These are phyloP conservation scores for Natator depressus DNA, from an alignment of 2,113 vertebrate species.

Conservation along the genomic window DNA sequence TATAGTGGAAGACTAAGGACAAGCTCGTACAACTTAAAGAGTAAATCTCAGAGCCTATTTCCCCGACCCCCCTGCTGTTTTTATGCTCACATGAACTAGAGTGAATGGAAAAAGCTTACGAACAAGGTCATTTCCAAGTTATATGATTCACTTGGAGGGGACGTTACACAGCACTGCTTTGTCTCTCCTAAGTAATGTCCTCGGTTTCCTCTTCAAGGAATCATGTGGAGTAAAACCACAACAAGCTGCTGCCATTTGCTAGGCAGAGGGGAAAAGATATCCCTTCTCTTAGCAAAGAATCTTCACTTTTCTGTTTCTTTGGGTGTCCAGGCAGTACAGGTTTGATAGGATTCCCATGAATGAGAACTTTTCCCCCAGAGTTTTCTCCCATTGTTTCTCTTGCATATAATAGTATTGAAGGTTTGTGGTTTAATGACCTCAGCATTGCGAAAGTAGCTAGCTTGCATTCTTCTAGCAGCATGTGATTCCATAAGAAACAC, in stretches of 20 bases:
- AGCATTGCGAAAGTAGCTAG: constrained; percentile 60
- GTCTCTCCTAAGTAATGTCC: constrained; percentile 34
- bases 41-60: background rate
- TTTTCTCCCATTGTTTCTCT: background rate
- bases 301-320: constrained; percentile 33
- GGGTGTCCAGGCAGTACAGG: constrained; percentile 35
- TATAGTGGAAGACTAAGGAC: background rate
- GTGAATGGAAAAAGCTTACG: constrained; percentile 71
- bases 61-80: background rate
- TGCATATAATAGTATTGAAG: constrained; percentile 33
- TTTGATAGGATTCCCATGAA: constrained; percentile 41
- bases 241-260: constrained; percentile 56
- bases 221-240: constrained; percentile 73
- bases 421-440: constrained; percentile 59
- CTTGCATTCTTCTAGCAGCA: constrained; percentile 62
- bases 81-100: constrained; percentile 12
- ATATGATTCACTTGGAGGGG: constrained; percentile 69
- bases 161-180: constrained; percentile 61
- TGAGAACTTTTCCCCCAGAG: background rate
- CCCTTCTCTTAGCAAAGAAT: constrained; percentile 53
- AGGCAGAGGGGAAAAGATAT: constrained; percentile 6
- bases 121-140: constrained; percentile 72
- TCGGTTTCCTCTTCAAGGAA: constrained; percentile 51
- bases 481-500: constrained; percentile 57
- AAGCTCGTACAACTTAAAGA: background rate